These are phyloP conservation scores for Aquatica leii DNA, from an alignment of 2,888 invertebrate genomes.

Conservation along the genomic window DNA sequence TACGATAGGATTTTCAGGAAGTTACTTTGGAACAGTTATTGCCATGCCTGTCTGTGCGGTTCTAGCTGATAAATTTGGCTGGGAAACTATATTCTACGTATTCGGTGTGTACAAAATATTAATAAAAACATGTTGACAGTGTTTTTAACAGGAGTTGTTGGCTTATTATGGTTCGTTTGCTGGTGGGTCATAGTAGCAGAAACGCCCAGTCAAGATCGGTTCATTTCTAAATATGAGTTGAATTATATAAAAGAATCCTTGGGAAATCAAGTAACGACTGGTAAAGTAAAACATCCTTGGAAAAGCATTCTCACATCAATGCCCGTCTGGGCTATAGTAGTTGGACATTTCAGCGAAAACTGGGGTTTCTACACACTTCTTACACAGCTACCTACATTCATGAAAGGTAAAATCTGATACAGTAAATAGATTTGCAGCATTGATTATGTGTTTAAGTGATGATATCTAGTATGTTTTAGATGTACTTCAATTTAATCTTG, in stretches of 20 bases:
- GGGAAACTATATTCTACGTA: constrained; percentile 81
- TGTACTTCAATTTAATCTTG: constrained; percentile 74
- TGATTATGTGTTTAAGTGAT: neutral
- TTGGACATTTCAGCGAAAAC: constrained; percentile 87
- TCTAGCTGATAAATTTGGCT: constrained; percentile 75
- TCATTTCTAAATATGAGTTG: constrained; percentile 75
- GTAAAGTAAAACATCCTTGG: constrained; percentile 76
- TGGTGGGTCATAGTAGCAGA: constrained; percentile 79
- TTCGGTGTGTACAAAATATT: no score
- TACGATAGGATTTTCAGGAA: constrained; percentile 85
- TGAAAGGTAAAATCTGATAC: constrained; percentile 69
- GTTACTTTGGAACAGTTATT: constrained; percentile 85
- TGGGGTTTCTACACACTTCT: constrained; percentile 90
- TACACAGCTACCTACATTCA: constrained; percentile 83
- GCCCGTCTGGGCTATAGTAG: constrained; percentile 84
- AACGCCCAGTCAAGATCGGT: constrained; percentile 77
- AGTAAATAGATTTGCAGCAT: no score
- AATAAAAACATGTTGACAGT: constrained; percentile 52
- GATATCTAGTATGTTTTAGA: constrained; percentile 63
- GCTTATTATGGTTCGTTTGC: constrained; percentile 73
- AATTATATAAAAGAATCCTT: constrained; percentile 74
- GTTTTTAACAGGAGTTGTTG: constrained; percentile 66
- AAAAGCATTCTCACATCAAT: constrained; percentile 75
- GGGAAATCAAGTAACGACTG: constrained; percentile 61
- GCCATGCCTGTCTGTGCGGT: constrained; percentile 82